A percentile compares a stretch with the other conserved stretches of the same genome.
Evolutionary conservation across 2,797 vertebrate genomes (phyloP).

Genomic region (Iguana delicatissima): DNA sequence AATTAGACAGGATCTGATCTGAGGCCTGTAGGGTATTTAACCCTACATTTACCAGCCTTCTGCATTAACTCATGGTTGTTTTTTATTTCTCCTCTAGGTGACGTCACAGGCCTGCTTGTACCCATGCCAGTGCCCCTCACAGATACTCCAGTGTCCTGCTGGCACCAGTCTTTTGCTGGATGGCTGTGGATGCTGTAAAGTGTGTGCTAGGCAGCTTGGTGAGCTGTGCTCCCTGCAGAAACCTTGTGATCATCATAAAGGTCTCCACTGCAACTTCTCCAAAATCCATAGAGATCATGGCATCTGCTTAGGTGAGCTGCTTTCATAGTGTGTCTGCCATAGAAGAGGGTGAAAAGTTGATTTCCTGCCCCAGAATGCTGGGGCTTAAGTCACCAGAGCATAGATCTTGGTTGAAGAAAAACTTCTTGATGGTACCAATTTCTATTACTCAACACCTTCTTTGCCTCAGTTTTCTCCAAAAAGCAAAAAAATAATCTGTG

Average conservation of each 20-base stretch:
- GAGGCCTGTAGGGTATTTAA: no score
- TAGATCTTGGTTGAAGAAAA: neutral
- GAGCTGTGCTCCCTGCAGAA: slow-evolving; percentile 79
- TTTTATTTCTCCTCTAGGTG: slow-evolving; percentile 71
- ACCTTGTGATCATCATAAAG: slow-evolving; percentile 85
- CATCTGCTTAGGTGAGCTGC: slow-evolving; percentile 81
- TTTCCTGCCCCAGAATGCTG: no score
- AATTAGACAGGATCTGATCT: no score
- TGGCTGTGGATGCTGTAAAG: slow-evolving; percentile 85
- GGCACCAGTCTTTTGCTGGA: slow-evolving; percentile 84
- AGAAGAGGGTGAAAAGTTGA: neutral
- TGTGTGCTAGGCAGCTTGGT: slow-evolving; percentile 82
- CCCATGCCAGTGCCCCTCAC: slow-evolving; percentile 80
- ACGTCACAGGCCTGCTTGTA: slow-evolving; percentile 73
- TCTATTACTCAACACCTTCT: no score
- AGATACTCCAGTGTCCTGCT: slow-evolving; percentile 72
- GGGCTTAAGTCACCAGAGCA: neutral
- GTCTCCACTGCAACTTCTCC: slow-evolving; percentile 82
- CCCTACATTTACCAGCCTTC: no score
- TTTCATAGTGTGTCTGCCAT: neutral
- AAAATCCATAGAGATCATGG: slow-evolving; percentile 76
- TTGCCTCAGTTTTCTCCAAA: no score
- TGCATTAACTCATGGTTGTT: neutral
- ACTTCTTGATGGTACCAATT: neutral
- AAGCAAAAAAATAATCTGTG: no score